Evolutionary conservation across 2,113 vertebrate species (phyloP).

Genomic region (Onychostruthus taczanowskii): DNA sequence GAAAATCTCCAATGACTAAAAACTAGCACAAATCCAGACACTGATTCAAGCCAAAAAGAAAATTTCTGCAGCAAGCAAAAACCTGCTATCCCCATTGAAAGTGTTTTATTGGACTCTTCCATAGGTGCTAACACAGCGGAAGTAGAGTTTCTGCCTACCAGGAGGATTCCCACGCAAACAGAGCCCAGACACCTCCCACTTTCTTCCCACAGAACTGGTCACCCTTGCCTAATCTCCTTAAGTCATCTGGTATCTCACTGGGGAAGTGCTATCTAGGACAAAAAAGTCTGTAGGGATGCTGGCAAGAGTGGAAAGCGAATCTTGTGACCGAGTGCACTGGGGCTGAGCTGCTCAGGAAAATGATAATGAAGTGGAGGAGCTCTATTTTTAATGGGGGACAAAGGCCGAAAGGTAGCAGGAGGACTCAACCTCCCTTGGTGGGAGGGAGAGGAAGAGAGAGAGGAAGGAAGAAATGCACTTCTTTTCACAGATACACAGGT

Average conservation of each 20-base stretch:
- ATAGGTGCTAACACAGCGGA: neutral
- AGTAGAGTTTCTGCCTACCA: neutral
- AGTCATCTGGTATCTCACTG: conserved; percentile 50
- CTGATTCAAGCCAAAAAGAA: neutral
- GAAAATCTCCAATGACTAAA: neutral
- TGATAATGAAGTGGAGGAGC: neutral
- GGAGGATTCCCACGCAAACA: neutral
- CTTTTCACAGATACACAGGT: neutral
- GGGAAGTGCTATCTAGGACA: conserved; percentile 49
- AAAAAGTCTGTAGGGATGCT: conserved; percentile 28
- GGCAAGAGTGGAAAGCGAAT: conserved; percentile 35
- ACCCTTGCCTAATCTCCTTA: conserved; percentile 27
- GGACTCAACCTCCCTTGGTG: neutral
- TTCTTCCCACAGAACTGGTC: conserved; percentile 10
- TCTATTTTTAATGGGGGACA: neutral
- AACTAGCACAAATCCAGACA: neutral
- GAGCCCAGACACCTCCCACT: neutral
- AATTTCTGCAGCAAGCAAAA: neutral
- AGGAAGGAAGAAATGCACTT: conserved; percentile 48
- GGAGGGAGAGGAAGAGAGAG: neutral
- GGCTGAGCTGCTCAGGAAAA: neutral
- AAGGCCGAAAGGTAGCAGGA: conserved; percentile 11
- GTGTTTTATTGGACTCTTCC: neutral
- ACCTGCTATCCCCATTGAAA: neutral
- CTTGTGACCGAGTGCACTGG: neutral